phyloP scores from a whole-genome alignment of 2,113 vertebrate species.

The Nibea coibor region DNA sequence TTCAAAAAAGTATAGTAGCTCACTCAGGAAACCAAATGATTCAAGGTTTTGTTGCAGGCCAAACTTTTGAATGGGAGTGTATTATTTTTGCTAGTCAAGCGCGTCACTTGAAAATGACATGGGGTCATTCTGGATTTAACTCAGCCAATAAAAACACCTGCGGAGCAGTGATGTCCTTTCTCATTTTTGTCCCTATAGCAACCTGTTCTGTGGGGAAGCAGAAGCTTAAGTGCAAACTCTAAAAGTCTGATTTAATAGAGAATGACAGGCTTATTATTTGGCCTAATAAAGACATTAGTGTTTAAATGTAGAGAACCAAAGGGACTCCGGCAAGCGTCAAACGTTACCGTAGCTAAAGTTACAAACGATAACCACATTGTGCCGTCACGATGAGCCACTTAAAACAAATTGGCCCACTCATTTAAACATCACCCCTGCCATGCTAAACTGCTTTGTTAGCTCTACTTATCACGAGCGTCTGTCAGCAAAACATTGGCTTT shows the following conservation, averaged over 20 bases:
- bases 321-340: background rate
- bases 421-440: conserved; percentile 15
- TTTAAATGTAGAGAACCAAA: background rate
- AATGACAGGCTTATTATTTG: too few species aligned
- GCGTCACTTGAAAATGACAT: background rate
- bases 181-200: background rate
- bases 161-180: background rate
- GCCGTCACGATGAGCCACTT: conserved; percentile 16
- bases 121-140: background rate
- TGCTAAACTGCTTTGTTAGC: conserved; percentile 13
- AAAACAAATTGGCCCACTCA: conserved; percentile 26
- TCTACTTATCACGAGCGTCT: conserved; percentile 9
- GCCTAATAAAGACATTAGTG: too few species aligned
- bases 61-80: background rate
- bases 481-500: conserved; percentile 3
- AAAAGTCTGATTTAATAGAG: too few species aligned
- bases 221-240: background rate
- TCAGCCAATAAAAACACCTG: background rate
- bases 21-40: background rate
- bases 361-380: background rate
- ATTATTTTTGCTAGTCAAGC: background rate
- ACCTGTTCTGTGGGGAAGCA: background rate
- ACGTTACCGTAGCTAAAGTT: background rate
- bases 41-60: background rate
- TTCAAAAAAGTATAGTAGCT: too few species aligned